These are phyloP conservation scores for Drosophila hamatofila DNA, from an alignment of 2,888 invertebrate genomes.

Conservation along the genomic window DNA sequence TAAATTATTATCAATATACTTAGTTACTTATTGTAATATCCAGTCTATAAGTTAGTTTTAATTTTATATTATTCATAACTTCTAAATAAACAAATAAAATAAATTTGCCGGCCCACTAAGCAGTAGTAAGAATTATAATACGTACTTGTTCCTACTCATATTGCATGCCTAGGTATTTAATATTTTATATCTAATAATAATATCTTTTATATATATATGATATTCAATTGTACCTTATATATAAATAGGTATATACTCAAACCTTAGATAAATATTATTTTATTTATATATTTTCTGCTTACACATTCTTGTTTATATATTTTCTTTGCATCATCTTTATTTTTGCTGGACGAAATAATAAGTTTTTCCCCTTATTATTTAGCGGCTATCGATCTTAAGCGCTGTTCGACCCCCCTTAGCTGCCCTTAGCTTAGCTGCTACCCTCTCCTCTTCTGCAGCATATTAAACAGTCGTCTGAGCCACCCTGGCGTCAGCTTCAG, in stretches of 20 bases:
- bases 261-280: neutral
- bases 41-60: too few relatives aligned
- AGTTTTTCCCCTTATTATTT: conserved; percentile 38
- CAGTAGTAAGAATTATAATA: too few relatives aligned
- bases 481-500: conserved; percentile 38
- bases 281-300: neutral
- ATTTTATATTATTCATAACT: too few relatives aligned
- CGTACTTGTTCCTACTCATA: too few relatives aligned
- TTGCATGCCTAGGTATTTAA: too few relatives aligned
- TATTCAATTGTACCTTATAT: too few relatives aligned
- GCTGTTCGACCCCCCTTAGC: conserved; percentile 6
- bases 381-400: conserved; percentile 43
- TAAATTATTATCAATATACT: too few relatives aligned
- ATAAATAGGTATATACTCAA: neutral
- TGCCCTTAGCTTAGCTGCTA: neutral
- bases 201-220: too few relatives aligned
- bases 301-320: neutral
- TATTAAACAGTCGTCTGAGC: conserved; percentile 31
- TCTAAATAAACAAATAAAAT: too few relatives aligned
- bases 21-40: too few relatives aligned
- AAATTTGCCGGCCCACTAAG: too few relatives aligned
- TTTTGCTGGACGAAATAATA: conserved; percentile 30
- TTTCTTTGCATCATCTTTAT: neutral
- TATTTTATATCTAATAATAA: too few relatives aligned
- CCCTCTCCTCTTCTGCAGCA: neutral